phyloP scores from a whole-genome alignment of 2,113 vertebrate species.

The Nestor notabilis region DNA sequence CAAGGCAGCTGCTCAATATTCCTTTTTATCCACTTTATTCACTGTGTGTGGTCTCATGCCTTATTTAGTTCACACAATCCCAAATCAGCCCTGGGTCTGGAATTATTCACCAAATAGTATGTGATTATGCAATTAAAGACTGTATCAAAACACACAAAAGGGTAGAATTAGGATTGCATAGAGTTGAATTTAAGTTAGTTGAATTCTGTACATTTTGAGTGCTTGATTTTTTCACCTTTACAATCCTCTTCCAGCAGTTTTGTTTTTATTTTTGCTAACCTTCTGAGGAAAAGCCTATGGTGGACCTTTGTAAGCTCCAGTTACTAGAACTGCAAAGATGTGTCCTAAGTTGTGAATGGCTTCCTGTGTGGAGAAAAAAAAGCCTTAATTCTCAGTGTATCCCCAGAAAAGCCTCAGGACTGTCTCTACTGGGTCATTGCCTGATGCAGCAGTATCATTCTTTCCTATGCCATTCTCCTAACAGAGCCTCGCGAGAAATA shows the following conservation, averaged over 20 bases:
- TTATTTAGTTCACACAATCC: slow-evolving; percentile 62
- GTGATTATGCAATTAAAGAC: slow-evolving; percentile 64
- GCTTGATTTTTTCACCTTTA: neutral
- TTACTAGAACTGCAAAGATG: slow-evolving; percentile 23
- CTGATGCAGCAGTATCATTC: neutral
- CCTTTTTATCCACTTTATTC: slow-evolving; percentile 61
- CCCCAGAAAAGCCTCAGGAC: slow-evolving; percentile 8
- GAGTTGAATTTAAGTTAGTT: neutral
- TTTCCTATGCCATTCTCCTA: slow-evolving; percentile 18
- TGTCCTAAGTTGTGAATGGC: slow-evolving; percentile 22
- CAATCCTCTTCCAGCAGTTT: neutral
- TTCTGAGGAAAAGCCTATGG: neutral
- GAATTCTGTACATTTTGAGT: neutral
- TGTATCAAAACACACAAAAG: slow-evolving; percentile 62
- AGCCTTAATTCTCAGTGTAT: neutral
- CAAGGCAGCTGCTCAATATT: slow-evolving; percentile 63
- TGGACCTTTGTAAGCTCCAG: neutral
- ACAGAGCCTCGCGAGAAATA: neutral
- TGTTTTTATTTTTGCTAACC: neutral
- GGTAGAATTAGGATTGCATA: slow-evolving; percentile 9
- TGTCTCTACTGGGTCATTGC: neutral
- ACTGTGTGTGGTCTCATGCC: slow-evolving; percentile 63
- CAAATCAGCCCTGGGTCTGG: slow-evolving; percentile 43
- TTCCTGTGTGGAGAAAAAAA: slow-evolving; percentile 26
- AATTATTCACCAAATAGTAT: slow-evolving; percentile 61